Evolutionary conservation across 2,797 vertebrate genomes (phyloP).

Genomic region (Rhyacichthys aspro): DNA sequence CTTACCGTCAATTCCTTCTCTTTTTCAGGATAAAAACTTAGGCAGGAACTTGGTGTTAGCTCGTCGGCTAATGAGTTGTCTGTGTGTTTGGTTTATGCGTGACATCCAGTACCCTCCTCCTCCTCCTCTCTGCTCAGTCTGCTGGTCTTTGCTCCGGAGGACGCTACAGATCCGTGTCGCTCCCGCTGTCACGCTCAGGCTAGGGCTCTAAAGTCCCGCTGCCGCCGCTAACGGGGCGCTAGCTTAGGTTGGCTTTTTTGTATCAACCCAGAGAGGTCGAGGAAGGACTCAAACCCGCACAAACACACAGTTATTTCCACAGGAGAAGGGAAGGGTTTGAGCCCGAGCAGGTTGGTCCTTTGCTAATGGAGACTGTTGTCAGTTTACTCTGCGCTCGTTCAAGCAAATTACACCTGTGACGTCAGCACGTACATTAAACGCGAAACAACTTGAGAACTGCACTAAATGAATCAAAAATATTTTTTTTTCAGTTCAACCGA

Average conservation of each 20-base stretch:
- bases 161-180: slow-evolving; percentile 3
- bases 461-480: background rate
- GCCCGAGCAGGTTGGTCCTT: background rate
- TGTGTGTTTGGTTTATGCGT: background rate
- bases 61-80: slow-evolving; percentile 18
- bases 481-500: too few species aligned
- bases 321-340: background rate
- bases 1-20: slow-evolving; percentile 27
- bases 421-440: slow-evolving; percentile 57
- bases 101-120: slow-evolving; percentile 33
- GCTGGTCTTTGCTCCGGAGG: slow-evolving; percentile 3
- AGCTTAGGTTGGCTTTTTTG: slow-evolving; percentile 3
- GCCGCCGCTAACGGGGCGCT: slow-evolving; percentile 20
- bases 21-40: slow-evolving; percentile 5
- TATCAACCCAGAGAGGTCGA: background rate
- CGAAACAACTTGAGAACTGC: background rate
- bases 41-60: slow-evolving; percentile 24
- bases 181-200: slow-evolving; percentile 8
- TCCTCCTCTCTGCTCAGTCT: background rate
- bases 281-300: background rate
- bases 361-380: slow-evolving; percentile 33
- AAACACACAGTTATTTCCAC: too few species aligned
- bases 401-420: slow-evolving; percentile 60
- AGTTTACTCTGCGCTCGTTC: slow-evolving; percentile 34
- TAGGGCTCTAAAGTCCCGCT: slow-evolving; percentile 17